A percentile compares a stretch with the other conserved stretches of the same genome.
phyloP scores from a whole-genome alignment of 2,797 vertebrate species.

The Danio aesculapii region DNA sequence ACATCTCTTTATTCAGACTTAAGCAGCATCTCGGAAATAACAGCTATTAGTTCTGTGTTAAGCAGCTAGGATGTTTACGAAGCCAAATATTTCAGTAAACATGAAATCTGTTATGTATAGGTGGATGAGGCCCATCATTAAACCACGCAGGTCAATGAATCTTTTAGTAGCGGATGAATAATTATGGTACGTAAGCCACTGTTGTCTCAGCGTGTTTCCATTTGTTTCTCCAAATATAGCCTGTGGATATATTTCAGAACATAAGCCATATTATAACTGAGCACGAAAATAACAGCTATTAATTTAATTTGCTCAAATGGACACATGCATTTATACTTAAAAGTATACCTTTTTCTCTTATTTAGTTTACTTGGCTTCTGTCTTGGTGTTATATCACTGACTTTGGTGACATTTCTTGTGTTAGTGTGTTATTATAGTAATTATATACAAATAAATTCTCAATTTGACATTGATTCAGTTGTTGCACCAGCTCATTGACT shows the following conservation, averaged over 20 bases:
- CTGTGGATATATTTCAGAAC: neutral
- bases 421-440: neutral
- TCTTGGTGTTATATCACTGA: neutral
- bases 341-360: neutral
- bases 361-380: neutral
- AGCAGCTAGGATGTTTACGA: neutral
- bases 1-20: neutral
- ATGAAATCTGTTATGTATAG: neutral
- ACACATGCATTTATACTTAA: neutral
- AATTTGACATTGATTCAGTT: neutral
- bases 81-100: neutral
- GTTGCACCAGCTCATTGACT: neutral
- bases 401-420: neutral
- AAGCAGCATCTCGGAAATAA: neutral
- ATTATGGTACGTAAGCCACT: neutral
- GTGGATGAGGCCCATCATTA: neutral
- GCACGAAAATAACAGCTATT: neutral
- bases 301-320: neutral
- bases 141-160: constrained; percentile 1
- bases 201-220: neutral
- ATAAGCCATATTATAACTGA: neutral
- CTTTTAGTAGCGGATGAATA: neutral
- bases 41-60: neutral
- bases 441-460: neutral
- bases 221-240: neutral